Base-by-base conservation (phyloP, 1,140 invertebrate species). In the Heliconius himera region DNA sequence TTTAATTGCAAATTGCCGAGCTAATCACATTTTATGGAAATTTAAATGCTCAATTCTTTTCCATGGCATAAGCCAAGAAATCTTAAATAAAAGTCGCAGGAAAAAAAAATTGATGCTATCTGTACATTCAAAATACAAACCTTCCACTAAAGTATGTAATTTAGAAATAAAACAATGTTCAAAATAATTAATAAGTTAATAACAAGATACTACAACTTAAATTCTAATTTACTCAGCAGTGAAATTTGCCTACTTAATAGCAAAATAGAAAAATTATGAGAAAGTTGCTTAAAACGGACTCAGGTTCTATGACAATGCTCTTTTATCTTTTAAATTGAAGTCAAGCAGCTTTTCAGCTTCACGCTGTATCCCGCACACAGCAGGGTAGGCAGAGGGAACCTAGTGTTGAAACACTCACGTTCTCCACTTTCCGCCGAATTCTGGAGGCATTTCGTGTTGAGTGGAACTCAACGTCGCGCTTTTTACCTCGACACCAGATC, bases 111-210 rank as follows among this genome's bases (percentile, higher is more conserved):
- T 66, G 22, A 66, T 66, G 26, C 13, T 66, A 66, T 66, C 60
- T 66, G 26, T 66, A 16, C 26, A 66, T 66, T 66, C 60, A 66
- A 29, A 26, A 66, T 11, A 29, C 60, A 66, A 66, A 66, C 9
- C 11, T 26, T 29, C 60, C 13, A 16, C 60, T 29, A 66, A 66
- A 6, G 60, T 29, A 26, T 66, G 26, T 66, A 66, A 66, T 66
- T 66, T 66, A 16, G 11, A 66, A 66, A 29, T 66, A 29, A 66
- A 16, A 72, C 70, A 72, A 38, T 72, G 70, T 11, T 72, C 33
- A 51, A 74, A 51, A 29, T 54, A 74, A 49, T 74, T 49, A 74
- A 74, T 26, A 13, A 29, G 46, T 29, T 29, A 51, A 22, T 22
- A 54, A 49, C n/a, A 26, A 73, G 18, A 49, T 9, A 74, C 1